Evolutionary conservation across 2,888 invertebrate species (phyloP).

Genomic region (Tipula helvola): DNA sequence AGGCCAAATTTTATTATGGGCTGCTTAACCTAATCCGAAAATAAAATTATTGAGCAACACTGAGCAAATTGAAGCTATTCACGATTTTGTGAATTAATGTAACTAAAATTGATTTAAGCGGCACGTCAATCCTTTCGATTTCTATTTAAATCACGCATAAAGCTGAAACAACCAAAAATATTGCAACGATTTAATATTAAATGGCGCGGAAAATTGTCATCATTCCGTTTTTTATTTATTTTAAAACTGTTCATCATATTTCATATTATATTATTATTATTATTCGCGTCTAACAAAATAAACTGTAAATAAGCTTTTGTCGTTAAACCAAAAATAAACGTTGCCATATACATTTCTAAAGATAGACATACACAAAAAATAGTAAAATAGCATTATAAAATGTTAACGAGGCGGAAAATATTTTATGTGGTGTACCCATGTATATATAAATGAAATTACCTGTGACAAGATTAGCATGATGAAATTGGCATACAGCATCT

Average conservation of each 20-base stretch:
- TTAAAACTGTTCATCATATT: neutral
- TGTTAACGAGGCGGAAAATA: neutral
- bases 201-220: neutral
- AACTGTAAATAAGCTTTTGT: neutral
- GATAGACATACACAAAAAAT: neutral
- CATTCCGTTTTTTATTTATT: neutral
- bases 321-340: neutral
- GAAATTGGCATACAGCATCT: slow-evolving; percentile 71
- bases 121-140: neutral
- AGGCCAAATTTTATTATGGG: too few species aligned
- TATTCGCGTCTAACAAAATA: neutral
- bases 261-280: neutral
- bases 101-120: too few species aligned
- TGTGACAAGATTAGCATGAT: slow-evolving; percentile 68
- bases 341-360: neutral
- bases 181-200: neutral
- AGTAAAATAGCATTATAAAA: neutral
- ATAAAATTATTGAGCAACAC: too few species aligned
- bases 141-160: neutral
- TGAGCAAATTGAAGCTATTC: too few species aligned
- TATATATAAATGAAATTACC: slow-evolving; percentile 36
- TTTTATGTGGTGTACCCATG: neutral
- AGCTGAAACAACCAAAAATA: neutral
- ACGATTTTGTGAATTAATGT: too few species aligned
- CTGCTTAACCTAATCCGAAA: too few species aligned